These are phyloP conservation scores for Talpa occidentalis DNA, from an alignment of 2,113 vertebrate species.

Conservation along the genomic window DNA sequence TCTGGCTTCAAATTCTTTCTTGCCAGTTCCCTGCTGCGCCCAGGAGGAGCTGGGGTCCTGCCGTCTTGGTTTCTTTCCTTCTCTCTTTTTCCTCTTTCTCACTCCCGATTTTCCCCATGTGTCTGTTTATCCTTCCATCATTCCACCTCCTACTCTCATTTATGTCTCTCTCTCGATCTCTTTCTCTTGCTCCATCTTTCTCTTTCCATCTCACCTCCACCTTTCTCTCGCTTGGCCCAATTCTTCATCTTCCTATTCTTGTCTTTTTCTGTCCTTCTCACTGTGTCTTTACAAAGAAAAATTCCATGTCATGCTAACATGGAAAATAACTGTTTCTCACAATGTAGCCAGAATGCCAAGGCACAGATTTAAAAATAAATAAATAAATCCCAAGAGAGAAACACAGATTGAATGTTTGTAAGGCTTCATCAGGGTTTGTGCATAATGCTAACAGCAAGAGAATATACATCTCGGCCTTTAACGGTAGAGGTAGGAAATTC, in stretches of 20 bases:
- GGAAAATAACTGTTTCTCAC: slow-evolving; percentile 79
- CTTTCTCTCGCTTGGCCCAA: background rate
- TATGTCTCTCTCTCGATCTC: background rate
- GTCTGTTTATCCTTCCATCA: slow-evolving; percentile 59
- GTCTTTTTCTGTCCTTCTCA: slow-evolving; percentile 46
- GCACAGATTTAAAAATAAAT: slow-evolving; percentile 57
- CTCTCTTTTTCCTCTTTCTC: slow-evolving; percentile 28
- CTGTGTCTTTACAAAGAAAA: slow-evolving; percentile 64
- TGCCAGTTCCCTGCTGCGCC: slow-evolving; percentile 90
- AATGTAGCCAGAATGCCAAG: slow-evolving; percentile 51
- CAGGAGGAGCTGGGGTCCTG: slow-evolving; percentile 84
- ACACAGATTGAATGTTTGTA: slow-evolving; percentile 34
- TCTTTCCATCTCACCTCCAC: background rate
- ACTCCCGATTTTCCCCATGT: slow-evolving; percentile 3
- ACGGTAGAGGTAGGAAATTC: background rate
- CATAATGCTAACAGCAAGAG: background rate
- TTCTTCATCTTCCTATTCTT: background rate
- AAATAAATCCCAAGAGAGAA: slow-evolving; percentile 40
- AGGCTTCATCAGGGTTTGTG: background rate
- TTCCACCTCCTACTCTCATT: background rate
- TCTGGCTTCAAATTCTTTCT: slow-evolving; percentile 89
- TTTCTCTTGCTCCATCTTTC: background rate
- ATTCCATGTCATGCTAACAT: slow-evolving; percentile 76
- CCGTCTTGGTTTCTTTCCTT: slow-evolving; percentile 72
- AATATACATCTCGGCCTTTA: background rate